Percentiles rank a stretch among this genome's conserved stretches.
Conservation (phyloP, 2,888 invertebrate species). For the Caradrina clavipalpis region DNA sequence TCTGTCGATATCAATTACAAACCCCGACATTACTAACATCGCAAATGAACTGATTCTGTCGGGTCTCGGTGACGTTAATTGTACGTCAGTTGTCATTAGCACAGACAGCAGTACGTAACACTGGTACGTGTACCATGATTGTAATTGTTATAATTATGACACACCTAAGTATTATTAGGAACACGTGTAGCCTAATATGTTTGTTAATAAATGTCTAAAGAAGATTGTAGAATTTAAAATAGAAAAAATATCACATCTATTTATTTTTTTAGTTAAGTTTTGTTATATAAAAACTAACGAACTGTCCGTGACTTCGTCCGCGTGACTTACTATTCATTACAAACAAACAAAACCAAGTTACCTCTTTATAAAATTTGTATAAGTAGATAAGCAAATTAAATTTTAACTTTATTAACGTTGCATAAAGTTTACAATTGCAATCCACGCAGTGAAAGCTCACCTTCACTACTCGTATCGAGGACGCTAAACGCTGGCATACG, state of each 20-base stretch:
- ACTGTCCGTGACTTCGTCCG: no score
- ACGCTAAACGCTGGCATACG: background rate
- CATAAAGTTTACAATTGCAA: background rate
- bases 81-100: conserved; percentile 7
- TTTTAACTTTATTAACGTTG: background rate
- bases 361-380: no score
- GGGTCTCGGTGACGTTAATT: no score
- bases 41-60: background rate
- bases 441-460: background rate
- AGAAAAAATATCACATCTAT: background rate
- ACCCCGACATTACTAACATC: background rate
- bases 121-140: background rate
- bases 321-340: no score
- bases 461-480: background rate
- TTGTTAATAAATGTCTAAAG: background rate
- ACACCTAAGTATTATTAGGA: background rate
- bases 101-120: background rate
- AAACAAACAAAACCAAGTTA: no score
- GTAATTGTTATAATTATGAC: conserved; percentile 7
- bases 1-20: background rate
- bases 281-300: no score
- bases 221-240: no score
- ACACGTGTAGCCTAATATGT: background rate
- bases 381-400: background rate
- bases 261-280: no score